These are phyloP conservation scores for Ctena decussata DNA, from an alignment of 2,888 invertebrate species.

Conservation along the genomic window DNA sequence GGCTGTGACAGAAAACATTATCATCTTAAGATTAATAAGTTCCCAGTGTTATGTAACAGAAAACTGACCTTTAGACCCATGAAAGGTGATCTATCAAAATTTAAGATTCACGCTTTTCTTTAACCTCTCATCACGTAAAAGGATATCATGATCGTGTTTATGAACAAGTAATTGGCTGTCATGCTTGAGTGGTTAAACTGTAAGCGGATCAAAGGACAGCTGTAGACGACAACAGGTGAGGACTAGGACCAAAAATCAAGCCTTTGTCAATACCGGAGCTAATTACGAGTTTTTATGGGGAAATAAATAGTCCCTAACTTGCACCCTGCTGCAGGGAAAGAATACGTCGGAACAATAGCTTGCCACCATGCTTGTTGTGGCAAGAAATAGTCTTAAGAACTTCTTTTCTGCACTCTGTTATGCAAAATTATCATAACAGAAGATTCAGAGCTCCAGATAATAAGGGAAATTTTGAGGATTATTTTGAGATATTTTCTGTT, in stretches of 20 bases:
- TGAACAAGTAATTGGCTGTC: background rate
- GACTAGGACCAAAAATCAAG: background rate
- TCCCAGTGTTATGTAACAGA: too few relatives aligned
- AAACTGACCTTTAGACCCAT: too few relatives aligned
- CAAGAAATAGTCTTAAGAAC: background rate
- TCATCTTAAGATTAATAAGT: too few relatives aligned
- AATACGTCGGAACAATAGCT: background rate
- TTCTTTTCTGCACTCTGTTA: background rate
- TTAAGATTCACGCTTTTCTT: background rate
- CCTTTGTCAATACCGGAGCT: background rate
- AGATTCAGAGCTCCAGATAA: too few relatives aligned
- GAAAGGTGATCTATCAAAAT: background rate
- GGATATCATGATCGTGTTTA: background rate
- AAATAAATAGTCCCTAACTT: conserved; percentile 5
- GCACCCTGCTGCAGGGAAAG: conserved; percentile 2
- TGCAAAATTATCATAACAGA: background rate
- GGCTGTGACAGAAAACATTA: too few relatives aligned
- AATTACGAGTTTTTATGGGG: conserved; percentile 5
- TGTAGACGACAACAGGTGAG: background rate
- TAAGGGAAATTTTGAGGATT: too few relatives aligned
- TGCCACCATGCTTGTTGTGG: background rate
- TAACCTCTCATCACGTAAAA: background rate
- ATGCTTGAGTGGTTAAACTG: background rate
- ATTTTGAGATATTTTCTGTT: too few relatives aligned
- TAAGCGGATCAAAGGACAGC: background rate